Conservation (phyloP, 2,797 vertebrate genomes). For the Stomatorhinus walkeri region DNA sequence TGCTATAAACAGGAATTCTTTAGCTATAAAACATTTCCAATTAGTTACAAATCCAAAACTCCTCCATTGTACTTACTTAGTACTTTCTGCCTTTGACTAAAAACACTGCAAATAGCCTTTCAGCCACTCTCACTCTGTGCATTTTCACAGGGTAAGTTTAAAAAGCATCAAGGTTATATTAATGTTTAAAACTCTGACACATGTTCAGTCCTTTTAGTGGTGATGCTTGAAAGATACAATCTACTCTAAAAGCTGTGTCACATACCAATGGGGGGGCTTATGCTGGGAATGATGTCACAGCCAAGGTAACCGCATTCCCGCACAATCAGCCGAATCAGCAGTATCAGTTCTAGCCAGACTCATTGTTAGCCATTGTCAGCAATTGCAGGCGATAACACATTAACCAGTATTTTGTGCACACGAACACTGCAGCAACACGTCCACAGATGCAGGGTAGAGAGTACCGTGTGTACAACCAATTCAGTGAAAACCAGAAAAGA, state of each 20-base stretch:
- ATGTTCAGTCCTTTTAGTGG: not conserved
- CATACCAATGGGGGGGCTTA: not conserved
- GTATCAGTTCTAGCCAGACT: not conserved
- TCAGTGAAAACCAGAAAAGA: not conserved
- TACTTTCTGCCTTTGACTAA: not conserved
- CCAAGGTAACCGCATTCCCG: not conserved
- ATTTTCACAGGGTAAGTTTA: not conserved
- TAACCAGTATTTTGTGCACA: not conserved
- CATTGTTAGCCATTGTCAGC: not conserved
- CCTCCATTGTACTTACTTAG: not conserved
- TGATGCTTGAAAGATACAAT: not conserved
- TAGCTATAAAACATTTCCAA: not conserved
- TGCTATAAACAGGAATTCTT: not conserved
- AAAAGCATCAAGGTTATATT: not conserved
- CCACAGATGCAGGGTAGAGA: not conserved
- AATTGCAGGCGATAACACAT: not conserved
- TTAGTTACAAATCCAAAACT: not conserved
- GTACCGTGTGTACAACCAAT: not conserved
- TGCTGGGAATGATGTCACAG: not conserved
- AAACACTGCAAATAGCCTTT: not conserved
- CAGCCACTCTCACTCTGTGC: not conserved
- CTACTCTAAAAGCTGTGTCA: not conserved
- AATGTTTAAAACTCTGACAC: not conserved
- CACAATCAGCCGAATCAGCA: not conserved
- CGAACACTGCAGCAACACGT: not conserved